Evolutionary conservation across 1,140 invertebrate species (phyloP).

Genomic region (Drosophila suzukii): DNA sequence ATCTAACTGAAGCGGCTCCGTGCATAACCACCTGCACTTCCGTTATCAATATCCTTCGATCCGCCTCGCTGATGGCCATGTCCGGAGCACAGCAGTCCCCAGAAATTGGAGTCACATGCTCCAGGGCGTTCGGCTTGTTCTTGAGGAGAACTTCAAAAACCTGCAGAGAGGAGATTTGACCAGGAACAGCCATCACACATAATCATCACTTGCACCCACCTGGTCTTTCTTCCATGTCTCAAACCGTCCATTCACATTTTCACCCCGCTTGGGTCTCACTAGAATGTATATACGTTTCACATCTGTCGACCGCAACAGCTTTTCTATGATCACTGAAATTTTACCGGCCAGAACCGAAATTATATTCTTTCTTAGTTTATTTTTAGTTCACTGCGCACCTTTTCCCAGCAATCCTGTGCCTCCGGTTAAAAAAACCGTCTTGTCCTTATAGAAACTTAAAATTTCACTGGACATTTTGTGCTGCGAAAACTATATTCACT

Average conservation of each 20-base stretch:
- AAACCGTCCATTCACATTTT: conserved; percentile 88
- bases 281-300: conserved; percentile 90
- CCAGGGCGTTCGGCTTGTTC: conserved; percentile 26
- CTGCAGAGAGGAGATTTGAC: conserved; percentile 5
- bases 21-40: conserved; percentile 91
- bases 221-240: conserved; percentile 85
- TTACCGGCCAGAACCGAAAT: background rate
- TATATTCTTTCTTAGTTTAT: background rate
- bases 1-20: conserved; percentile 92
- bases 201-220: conserved; percentile 30
- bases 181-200: too few relatives aligned
- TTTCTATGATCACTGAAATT: conserved; percentile 89
- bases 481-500: background rate
- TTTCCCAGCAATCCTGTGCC: conserved; percentile 92
- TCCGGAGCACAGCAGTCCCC: conserved; percentile 87
- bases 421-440: conserved; percentile 88
- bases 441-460: conserved; percentile 86
- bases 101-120: conserved; percentile 79
- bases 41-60: conserved; percentile 71
- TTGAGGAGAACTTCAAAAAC: conserved; percentile 37
- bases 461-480: conserved; percentile 78
- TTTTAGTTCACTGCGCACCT: conserved; percentile 71
- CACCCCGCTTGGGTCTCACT: conserved; percentile 90
- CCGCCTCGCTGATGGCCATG: conserved; percentile 88
- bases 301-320: conserved; percentile 90